phyloP scores from a whole-genome alignment of 2,797 vertebrate genomes.

The Pterois miles region DNA sequence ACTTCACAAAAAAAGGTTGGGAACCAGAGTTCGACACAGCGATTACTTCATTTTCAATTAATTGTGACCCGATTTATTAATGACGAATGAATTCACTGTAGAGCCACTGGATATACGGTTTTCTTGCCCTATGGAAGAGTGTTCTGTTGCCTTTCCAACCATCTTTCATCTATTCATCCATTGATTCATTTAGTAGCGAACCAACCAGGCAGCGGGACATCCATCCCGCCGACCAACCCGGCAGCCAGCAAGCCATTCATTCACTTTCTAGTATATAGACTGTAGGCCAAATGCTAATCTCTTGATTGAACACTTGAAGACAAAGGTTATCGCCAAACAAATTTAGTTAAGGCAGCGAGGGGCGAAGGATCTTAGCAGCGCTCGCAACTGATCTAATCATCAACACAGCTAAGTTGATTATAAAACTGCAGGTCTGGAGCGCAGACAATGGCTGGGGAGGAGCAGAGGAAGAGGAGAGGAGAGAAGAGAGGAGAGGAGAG shows the following conservation, averaged over 20 bases:
- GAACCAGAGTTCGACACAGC: not conserved
- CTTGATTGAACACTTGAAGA: constrained; percentile 76
- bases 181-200: constrained; percentile 22
- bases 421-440: constrained; percentile 62
- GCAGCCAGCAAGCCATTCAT: constrained; percentile 25
- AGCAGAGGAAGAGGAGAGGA: constrained; percentile 23
- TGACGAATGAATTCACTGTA: not conserved
- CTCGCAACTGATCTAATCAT: constrained; percentile 77
- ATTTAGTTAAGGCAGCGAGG: constrained; percentile 71
- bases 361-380: constrained; percentile 65
- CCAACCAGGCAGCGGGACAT: not conserved
- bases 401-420: constrained; percentile 77
- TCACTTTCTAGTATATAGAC: constrained; percentile 60
- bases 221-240: constrained; percentile 2
- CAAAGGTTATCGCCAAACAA: constrained; percentile 79
- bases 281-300: constrained; percentile 71
- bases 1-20: not conserved
- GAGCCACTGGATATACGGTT: not conserved
- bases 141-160: not conserved
- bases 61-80: constrained; percentile 13
- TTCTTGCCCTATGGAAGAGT: not conserved
- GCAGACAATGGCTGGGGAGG: constrained; percentile 40
- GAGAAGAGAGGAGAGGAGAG: constrained; percentile 2
- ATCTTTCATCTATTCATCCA: not conserved
- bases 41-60: not conserved